phyloP scores from a whole-genome alignment of 2,113 vertebrate genomes.

The Eleginops maclovinus region DNA sequence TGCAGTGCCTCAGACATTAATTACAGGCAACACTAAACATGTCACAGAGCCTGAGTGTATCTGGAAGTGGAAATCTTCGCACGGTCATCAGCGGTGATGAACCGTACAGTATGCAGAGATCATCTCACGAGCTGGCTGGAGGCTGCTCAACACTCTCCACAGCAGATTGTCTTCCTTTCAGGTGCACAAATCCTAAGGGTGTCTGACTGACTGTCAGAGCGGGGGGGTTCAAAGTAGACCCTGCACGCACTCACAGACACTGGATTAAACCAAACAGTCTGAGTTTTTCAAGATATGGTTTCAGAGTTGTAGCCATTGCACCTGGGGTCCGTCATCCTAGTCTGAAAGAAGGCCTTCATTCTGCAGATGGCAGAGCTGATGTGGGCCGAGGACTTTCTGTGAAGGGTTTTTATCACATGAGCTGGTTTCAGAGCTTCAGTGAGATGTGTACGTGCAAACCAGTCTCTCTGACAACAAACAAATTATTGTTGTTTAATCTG shows the following conservation, averaged over 20 bases:
- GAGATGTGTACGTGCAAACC: conserved; percentile 62
- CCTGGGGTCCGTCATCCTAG: conserved; percentile 56
- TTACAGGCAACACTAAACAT: conserved; percentile 61
- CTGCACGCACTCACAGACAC: conserved; percentile 5
- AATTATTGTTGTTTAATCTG: not conserved
- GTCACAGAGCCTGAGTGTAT: conserved; percentile 62
- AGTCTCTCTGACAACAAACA: too few species aligned
- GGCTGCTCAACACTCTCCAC: conserved; percentile 61
- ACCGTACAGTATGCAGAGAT: conserved; percentile 48
- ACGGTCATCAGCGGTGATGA: conserved; percentile 61
- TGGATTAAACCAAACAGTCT: conserved; percentile 33
- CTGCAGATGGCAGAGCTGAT: conserved; percentile 71
- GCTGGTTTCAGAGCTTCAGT: conserved; percentile 60
- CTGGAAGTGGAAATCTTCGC: conserved; percentile 68
- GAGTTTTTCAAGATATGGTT: conserved; percentile 42
- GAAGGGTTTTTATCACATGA: conserved; percentile 59
- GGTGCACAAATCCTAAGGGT: conserved; percentile 77
- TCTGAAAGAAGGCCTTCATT: conserved; percentile 44
- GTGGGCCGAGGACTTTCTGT: conserved; percentile 37
- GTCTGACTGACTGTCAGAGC: conserved; percentile 62
- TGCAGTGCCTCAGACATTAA: conserved; percentile 58
- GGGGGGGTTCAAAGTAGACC: conserved; percentile 63
- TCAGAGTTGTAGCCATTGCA: conserved; percentile 48
- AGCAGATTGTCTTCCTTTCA: conserved; percentile 80
- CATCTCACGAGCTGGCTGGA: conserved; percentile 61